Conservation (phyloP, 2,797 vertebrate species). For the Chiroxiphia lanceolata region DNA sequence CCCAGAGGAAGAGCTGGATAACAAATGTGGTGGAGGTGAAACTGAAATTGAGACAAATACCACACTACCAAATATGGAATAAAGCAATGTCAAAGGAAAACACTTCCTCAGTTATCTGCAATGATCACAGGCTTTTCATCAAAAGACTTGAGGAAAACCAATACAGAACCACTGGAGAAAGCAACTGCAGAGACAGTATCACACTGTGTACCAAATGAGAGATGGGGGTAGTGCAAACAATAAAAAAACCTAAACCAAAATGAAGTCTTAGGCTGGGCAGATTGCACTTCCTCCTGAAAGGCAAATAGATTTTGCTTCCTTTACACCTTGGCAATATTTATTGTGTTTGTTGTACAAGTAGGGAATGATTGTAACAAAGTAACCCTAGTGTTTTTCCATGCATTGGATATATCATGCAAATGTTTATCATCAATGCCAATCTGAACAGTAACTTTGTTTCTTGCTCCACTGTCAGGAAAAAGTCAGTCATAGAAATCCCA, state of each 20-base stretch:
- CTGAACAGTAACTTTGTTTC: background rate
- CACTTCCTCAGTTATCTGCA: background rate
- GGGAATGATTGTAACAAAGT: background rate
- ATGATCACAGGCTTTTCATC: background rate
- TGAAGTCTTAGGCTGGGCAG: background rate
- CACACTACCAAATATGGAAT: background rate
- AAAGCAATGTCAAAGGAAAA: background rate
- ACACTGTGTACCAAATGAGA: background rate
- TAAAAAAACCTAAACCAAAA: background rate
- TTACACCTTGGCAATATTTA: background rate
- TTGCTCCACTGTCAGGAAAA: background rate
- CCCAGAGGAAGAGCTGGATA: background rate
- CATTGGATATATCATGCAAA: background rate
- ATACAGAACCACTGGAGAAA: background rate
- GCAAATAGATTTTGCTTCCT: background rate
- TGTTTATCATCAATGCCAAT: background rate
- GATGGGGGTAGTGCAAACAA: background rate
- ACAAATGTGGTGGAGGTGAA: background rate
- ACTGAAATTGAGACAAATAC: background rate
- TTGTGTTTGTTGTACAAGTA: background rate
- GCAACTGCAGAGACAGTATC: background rate
- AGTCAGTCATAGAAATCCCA: background rate
- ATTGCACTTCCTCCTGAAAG: conserved; percentile 6
- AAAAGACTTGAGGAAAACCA: background rate
- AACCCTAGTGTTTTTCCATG: background rate